Base-by-base conservation (phyloP, 2,797 vertebrate species). In the Lepus townsendii region DNA sequence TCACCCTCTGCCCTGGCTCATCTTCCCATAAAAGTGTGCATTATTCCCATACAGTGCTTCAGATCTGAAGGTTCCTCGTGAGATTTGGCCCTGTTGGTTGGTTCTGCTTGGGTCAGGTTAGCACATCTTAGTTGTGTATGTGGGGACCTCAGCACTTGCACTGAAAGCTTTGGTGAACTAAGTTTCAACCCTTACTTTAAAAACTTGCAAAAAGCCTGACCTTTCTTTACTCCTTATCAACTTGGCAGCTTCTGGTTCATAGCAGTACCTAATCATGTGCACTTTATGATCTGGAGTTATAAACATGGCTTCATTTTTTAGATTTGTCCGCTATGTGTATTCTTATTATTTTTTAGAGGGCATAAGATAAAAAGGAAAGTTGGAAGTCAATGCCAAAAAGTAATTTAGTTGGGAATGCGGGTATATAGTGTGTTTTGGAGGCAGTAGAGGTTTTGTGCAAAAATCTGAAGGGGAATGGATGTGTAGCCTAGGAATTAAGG, bases 281-380 rank as follows among this genome's bases (percentile, higher is more conserved):
- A 83, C 89, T 96, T 94, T 96, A 90, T 78, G 52, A 77, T 77
- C 79, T 88, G 72, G 32, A 96, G 32, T 85, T 92, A 86, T 89
- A 94, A 82, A 88, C 54, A 86, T 83, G 62, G 57, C 65, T 94
- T 97, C 35, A 68, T 93, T 96, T 96, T 96, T 78, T 84, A 95
- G 47, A 72, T 47, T 92, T 94, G 52, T 87, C 57, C 27, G 38
- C 24, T 88, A 17, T 88, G 71, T 92, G 60, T 83, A 32, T 95
- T 90, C 57, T n/a, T 90, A 8, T 71, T 54, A 62, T 63, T 83
- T 95, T 86, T 90, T 83, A 82, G 11, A 83, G 35, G 60, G 42
- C 24, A 24, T 77, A 80, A 63, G 91, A 60, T 76, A 66, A n/a
- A 42, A 77, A 47, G 35, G 54, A 50, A 52, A 76, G 42, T 62